phyloP scores from a whole-genome alignment of 2,797 vertebrate species.

The Masticophis lateralis region DNA sequence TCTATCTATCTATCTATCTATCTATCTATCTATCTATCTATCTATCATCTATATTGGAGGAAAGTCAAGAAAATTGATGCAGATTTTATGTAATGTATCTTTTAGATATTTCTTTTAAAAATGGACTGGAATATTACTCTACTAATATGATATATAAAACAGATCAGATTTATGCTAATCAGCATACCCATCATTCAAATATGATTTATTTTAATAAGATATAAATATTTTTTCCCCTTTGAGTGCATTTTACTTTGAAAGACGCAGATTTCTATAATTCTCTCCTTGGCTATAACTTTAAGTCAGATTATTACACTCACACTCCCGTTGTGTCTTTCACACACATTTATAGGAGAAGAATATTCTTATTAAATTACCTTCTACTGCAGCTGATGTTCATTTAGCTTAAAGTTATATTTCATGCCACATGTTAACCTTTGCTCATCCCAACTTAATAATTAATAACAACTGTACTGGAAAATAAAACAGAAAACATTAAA shows the following conservation, averaged over 20 bases:
- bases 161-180: neutral
- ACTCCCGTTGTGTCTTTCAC: neutral
- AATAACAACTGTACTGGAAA: slow-evolving; percentile 60
- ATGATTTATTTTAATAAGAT: neutral
- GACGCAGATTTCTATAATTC: slow-evolving; percentile 22
- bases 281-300: slow-evolving; percentile 56
- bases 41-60: neutral
- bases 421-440: slow-evolving; percentile 48
- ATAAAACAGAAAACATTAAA: slow-evolving; percentile 52
- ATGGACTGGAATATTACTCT: neutral
- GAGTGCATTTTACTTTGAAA: neutral
- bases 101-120: neutral
- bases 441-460: slow-evolving; percentile 60
- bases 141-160: neutral
- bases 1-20: too few species aligned
- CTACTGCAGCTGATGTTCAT: slow-evolving; percentile 39
- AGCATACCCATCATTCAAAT: neutral
- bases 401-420: slow-evolving; percentile 45
- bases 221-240: neutral
- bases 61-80: neutral
- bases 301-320: slow-evolving; percentile 23
- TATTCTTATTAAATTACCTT: slow-evolving; percentile 61
- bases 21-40: too few species aligned
- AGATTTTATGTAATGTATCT: neutral
- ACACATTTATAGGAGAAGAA: slow-evolving; percentile 52